Evolutionary conservation across 2,888 invertebrate species (phyloP).

Genomic region (Eulithis testata): DNA sequence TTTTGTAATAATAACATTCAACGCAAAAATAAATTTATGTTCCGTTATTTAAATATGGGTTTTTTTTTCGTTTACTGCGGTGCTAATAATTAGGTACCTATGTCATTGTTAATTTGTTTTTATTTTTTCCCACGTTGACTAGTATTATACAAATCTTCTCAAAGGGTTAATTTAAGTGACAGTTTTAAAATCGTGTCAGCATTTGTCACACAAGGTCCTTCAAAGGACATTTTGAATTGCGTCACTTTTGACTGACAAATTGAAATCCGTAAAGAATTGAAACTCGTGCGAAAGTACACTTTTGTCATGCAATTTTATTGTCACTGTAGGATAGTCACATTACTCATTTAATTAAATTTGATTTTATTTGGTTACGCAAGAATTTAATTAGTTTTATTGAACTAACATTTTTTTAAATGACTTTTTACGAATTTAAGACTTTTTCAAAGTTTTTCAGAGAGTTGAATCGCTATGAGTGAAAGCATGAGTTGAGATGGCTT

Average conservation of each 20-base stretch:
- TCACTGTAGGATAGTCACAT: constrained; percentile 21
- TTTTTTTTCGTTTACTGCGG: neutral
- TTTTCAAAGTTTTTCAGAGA: too few species aligned
- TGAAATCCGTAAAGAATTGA: constrained; percentile 73
- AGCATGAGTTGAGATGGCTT: too few species aligned
- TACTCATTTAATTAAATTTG: constrained; percentile 33
- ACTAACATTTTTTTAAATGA: too few species aligned
- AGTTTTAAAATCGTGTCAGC: constrained; percentile 75
- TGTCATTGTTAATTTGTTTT: constrained; percentile 6
- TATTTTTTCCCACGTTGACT: constrained; percentile 61
- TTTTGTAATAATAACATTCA: constrained; percentile 7
- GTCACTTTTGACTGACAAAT: constrained; percentile 72
- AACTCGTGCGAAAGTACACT: constrained; percentile 71
- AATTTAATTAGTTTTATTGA: too few species aligned
- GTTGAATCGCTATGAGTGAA: too few species aligned
- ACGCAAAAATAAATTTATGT: neutral
- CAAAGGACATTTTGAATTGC: constrained; percentile 65
- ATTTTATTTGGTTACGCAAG: constrained; percentile 23
- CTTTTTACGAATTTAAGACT: too few species aligned
- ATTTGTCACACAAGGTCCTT: constrained; percentile 71
- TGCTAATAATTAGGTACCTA: neutral
- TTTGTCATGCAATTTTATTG: constrained; percentile 31
- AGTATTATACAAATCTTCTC: constrained; percentile 46
- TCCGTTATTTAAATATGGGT: neutral
- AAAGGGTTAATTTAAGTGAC: constrained; percentile 74